A percentile compares a stretch with the other conserved stretches of the same genome.
phyloP scores from a whole-genome alignment of 2,888 invertebrate species.

The Baronia brevicornis region DNA sequence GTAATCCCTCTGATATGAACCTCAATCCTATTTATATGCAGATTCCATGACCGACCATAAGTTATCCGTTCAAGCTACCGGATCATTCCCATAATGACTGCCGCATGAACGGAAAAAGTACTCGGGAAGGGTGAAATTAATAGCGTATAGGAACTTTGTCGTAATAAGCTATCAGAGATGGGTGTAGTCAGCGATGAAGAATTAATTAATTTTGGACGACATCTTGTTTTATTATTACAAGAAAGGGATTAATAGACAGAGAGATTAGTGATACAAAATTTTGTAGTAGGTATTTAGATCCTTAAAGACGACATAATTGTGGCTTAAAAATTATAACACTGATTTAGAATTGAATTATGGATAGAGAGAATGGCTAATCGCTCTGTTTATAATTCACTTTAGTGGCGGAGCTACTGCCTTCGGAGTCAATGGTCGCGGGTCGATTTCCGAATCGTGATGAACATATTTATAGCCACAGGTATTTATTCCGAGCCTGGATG shows the following conservation, averaged over 20 bases:
- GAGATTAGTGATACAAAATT: slow-evolving; percentile 3
- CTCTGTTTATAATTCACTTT: too few species aligned
- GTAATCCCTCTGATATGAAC: slow-evolving; percentile 42
- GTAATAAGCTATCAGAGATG: slow-evolving; percentile 33
- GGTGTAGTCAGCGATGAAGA: slow-evolving; percentile 47
- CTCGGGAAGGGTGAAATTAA: slow-evolving; percentile 45
- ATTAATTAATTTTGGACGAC: slow-evolving; percentile 63
- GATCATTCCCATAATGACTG: slow-evolving; percentile 68
- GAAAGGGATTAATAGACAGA: slow-evolving; percentile 28
- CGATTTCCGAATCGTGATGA: too few species aligned
- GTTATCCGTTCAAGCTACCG: slow-evolving; percentile 64
- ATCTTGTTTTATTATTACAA: slow-evolving; percentile 63
- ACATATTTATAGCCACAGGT: too few species aligned
- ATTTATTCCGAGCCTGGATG: too few species aligned
- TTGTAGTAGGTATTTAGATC: background rate
- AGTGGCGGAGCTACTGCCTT: too few species aligned
- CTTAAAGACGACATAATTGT: background rate
- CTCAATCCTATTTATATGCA: slow-evolving; percentile 73
- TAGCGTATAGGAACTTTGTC: slow-evolving; percentile 42
- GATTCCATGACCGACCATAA: slow-evolving; percentile 69
- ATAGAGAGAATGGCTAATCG: too few species aligned
- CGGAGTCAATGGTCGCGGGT: too few species aligned
- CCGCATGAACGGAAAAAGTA: slow-evolving; percentile 59
- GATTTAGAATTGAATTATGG: too few species aligned
- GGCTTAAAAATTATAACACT: too few species aligned